These are phyloP conservation scores for Tribolium freemani DNA, from an alignment of 2,888 invertebrate species.

Conservation along the genomic window DNA sequence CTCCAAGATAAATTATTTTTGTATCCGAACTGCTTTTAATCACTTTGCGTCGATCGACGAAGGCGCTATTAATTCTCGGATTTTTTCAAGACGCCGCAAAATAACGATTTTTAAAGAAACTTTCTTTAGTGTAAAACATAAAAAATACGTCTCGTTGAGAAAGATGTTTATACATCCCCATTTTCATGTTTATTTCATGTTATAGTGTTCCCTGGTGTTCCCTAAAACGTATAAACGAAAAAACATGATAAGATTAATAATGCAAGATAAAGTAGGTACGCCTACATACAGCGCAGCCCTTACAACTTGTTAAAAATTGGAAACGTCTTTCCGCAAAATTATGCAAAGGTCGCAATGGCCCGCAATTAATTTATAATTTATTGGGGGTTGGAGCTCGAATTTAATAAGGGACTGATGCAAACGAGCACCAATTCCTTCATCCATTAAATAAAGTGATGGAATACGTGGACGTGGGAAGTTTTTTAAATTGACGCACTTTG, in stretches of 20 bases:
- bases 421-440: slow-evolving; percentile 33
- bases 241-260: slow-evolving; percentile 41
- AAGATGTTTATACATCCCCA: slow-evolving; percentile 30
- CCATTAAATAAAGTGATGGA: slow-evolving; percentile 47
- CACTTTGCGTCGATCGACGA: slow-evolving; percentile 8
- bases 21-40: slow-evolving; percentile 15
- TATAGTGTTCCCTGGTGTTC: slow-evolving; percentile 32
- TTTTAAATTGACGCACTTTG: slow-evolving; percentile 41
- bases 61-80: slow-evolving; percentile 2
- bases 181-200: slow-evolving; percentile 40
- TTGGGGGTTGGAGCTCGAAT: slow-evolving; percentile 18
- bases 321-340: background rate
- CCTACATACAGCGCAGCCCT: background rate
- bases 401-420: slow-evolving; percentile 40
- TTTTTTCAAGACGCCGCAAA: background rate
- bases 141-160: slow-evolving; percentile 13
- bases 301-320: background rate
- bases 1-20: slow-evolving; percentile 22
- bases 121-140: slow-evolving; percentile 33
- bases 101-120: background rate
- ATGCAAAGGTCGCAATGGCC: slow-evolving; percentile 19
- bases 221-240: slow-evolving; percentile 37
- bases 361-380: slow-evolving; percentile 39
- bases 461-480: slow-evolving; percentile 37
- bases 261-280: slow-evolving; percentile 35